A percentile compares a stretch with the other conserved stretches of the same genome.
phyloP scores from a whole-genome alignment of 2,113 vertebrate species.

The Phyllostomus discolor region DNA sequence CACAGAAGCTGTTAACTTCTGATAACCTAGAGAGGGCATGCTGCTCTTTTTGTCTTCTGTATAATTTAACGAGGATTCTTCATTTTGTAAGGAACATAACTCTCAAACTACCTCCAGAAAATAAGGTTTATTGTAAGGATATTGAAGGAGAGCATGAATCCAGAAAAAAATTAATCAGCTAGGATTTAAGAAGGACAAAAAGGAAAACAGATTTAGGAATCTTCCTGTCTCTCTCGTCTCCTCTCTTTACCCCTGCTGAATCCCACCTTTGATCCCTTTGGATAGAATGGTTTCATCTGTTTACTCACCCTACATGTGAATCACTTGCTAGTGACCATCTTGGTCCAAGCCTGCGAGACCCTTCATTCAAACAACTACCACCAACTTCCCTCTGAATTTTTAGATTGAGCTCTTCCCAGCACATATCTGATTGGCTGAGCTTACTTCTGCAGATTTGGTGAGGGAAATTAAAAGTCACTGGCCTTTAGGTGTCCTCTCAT shows the following conservation, averaged over 20 bases:
- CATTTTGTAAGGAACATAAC: background rate
- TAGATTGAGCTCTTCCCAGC: background rate
- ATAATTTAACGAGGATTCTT: background rate
- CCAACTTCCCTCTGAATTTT: background rate
- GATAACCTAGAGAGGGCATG: background rate
- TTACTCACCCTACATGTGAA: background rate
- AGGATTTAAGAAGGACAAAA: background rate
- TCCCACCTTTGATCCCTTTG: background rate
- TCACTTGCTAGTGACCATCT: background rate
- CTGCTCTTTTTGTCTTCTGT: background rate
- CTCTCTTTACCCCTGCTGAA: background rate
- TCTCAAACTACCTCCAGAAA: background rate
- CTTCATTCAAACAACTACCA: background rate
- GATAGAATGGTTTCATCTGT: background rate
- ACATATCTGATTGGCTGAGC: background rate
- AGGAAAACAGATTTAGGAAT: background rate
- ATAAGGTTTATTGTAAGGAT: background rate
- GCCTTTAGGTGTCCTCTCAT: background rate
- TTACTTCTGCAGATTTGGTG: background rate
- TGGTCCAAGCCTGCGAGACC: background rate
- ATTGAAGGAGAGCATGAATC: background rate
- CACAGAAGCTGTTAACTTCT: background rate
- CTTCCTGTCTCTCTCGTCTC: background rate
- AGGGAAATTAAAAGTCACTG: background rate
- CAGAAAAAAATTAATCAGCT: background rate